Evolutionary conservation across 2,888 invertebrate genomes (phyloP).

Genomic region (Tigriopus californicus): DNA sequence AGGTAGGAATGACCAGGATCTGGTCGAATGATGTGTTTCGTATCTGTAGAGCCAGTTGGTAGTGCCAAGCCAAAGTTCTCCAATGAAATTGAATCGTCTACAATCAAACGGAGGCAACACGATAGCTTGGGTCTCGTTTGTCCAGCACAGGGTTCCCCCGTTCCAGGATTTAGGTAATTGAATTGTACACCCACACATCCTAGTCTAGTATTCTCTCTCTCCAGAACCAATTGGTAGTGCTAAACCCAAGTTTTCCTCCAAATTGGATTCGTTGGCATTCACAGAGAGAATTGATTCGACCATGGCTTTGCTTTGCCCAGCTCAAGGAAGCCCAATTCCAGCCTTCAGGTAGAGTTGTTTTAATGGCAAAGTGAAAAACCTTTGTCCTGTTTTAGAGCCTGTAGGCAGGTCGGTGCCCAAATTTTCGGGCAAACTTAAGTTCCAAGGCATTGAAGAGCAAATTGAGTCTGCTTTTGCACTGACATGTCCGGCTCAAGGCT

Average conservation of each 20-base stretch:
- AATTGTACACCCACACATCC: background rate
- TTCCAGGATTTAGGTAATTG: conserved; percentile 22
- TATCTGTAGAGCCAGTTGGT: conserved; percentile 3
- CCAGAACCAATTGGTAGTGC: conserved; percentile 6
- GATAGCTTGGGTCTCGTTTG: conserved; percentile 19
- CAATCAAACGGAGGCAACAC: background rate
- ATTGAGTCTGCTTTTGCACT: background rate
- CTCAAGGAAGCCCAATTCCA: conserved; percentile 19
- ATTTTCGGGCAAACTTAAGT: conserved; percentile 26
- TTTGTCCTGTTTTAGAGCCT: conserved; percentile 24
- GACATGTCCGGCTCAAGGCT: background rate
- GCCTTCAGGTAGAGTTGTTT: background rate
- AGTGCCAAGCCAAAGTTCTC: conserved; percentile 4
- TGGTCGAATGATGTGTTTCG: background rate
- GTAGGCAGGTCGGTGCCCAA: conserved; percentile 30
- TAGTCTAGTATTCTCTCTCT: too few species aligned
- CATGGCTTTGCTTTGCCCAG: conserved; percentile 20
- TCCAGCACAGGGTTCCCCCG: conserved; percentile 22
- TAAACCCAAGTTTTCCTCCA: background rate
- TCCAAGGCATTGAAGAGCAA: background rate
- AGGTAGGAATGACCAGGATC: conserved; percentile 19
- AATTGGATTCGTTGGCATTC: conserved; percentile 20
- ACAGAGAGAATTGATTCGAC: conserved; percentile 24
- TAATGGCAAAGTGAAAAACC: background rate
- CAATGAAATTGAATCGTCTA: background rate